Base-by-base conservation (phyloP, 2,113 vertebrate species). In the Oreochromis niloticus region DNA sequence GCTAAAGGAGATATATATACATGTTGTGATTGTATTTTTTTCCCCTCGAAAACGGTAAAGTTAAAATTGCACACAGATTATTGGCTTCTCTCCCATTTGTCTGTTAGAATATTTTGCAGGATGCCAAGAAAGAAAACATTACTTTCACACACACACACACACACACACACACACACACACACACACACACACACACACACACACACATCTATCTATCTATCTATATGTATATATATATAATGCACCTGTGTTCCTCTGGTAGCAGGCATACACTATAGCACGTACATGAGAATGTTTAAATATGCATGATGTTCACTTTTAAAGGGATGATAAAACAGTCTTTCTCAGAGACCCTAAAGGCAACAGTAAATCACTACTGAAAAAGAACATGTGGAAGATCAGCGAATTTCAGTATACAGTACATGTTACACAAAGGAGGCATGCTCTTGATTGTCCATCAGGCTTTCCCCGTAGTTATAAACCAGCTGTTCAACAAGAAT, bases 1-100 rank as follows among this genome's bases (percentile, higher is more conserved):
- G 90, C 81, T 52, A 86, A 86, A 87, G 41, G 75, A 90, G 46
- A 87, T 43, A 88, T 63, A 87, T 61, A 88, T 57, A 75, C 48
- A 89, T 83, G 63, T 71, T 36, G 13, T 36, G 75, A 79, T 85
- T 84, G 5, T 30, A 5, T 14, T 9, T 27, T 9, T 14, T 36
- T 61, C 5, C 68, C 87, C 30, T 1, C 57, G 61, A 36, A 22
- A 86, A 68, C 57, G 78, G 24, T 48, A 80, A 30, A 50, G 68
- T 75, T 92, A 34, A 85, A 87, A 89, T 36, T 8, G 56, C 50
- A 84, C 30, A 68, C 81, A 79, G 30, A 66, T 5, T 2, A 46
- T 48, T 41, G 17, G 17, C n/a, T 61, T 61, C 13, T 32, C 50
- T 24, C 12, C 12, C 73, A 9, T 73, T 41, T 61, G n/a, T 6